Evolutionary conservation across 2,888 invertebrate genomes (phyloP).

Genomic region (Lithophane leautieri): DNA sequence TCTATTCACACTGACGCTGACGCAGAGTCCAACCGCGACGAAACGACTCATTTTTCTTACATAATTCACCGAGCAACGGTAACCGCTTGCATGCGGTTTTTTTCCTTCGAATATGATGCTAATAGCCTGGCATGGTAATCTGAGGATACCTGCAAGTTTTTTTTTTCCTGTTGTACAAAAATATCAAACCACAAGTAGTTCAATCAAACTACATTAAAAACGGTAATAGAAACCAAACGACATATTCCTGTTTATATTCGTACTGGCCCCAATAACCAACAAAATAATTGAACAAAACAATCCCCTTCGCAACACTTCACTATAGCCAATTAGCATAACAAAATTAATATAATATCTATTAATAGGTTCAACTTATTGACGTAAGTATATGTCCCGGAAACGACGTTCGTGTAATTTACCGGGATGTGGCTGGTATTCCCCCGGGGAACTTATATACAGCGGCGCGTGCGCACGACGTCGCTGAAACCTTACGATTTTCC

Average conservation of each 20-base stretch:
- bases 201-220: conserved; percentile 39
- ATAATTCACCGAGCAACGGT: too few relatives aligned
- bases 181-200: conserved; percentile 27
- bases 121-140: background rate
- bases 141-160: conserved; percentile 5
- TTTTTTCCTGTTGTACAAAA: conserved; percentile 32
- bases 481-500: conserved; percentile 61
- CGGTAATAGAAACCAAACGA: conserved; percentile 24
- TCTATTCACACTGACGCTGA: background rate
- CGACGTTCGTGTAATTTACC: conserved; percentile 50
- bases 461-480: conserved; percentile 30
- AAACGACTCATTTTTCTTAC: background rate
- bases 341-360: conserved; percentile 53
- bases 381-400: conserved; percentile 57
- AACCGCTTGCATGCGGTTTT: background rate
- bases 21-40: background rate
- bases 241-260: conserved; percentile 42
- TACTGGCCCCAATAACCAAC: conserved; percentile 32
- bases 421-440: conserved; percentile 61
- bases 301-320: conserved; percentile 16
- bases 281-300: conserved; percentile 29
- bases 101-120: background rate
- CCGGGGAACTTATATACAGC: conserved; percentile 21
- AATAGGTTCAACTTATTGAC: conserved; percentile 44
- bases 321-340: conserved; percentile 46